Percentiles rank a stretch among this genome's conserved stretches.
These are phyloP conservation scores for Myotis planiceps DNA, from an alignment of 2,797 vertebrate genomes.

Conservation along the genomic window DNA sequence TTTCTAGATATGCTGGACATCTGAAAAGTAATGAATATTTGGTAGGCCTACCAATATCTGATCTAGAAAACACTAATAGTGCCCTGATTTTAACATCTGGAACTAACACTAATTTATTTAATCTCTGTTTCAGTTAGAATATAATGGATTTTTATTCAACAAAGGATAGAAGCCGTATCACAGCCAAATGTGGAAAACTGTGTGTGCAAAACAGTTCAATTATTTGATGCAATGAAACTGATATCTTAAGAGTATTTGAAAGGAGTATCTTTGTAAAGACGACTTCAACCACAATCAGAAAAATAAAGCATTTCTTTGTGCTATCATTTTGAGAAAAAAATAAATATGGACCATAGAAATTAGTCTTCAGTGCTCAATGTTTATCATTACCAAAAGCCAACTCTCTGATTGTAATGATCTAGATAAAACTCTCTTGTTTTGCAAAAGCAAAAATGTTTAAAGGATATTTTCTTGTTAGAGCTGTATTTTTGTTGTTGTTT, in stretches of 20 bases:
- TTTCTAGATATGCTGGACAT: conserved; percentile 58
- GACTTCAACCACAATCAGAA: conserved; percentile 59
- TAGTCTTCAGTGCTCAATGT: conserved; percentile 47
- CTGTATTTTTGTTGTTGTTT: background rate
- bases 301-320: conserved; percentile 43
- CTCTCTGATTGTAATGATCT: conserved; percentile 52
- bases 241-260: conserved; percentile 78
- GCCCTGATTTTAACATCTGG: conserved; percentile 52
- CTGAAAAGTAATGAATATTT: conserved; percentile 67
- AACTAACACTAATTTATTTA: conserved; percentile 70
- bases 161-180: conserved; percentile 36
- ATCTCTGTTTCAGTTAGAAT: conserved; percentile 54
- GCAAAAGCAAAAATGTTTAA: conserved; percentile 14
- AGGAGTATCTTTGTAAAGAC: conserved; percentile 65
- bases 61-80: conserved; percentile 58
- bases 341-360: conserved; percentile 62
- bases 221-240: conserved; percentile 82
- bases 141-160: conserved; percentile 19
- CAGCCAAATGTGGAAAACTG: conserved; percentile 73
- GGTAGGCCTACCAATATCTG: conserved; percentile 28
- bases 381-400: conserved; percentile 37
- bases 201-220: conserved; percentile 71
- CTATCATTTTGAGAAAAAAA: conserved; percentile 61
- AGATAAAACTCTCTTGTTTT: conserved; percentile 15
- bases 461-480: background rate